Conservation (phyloP, 1,140 invertebrate species). For the Caenorhabditis briggsae region DNA sequence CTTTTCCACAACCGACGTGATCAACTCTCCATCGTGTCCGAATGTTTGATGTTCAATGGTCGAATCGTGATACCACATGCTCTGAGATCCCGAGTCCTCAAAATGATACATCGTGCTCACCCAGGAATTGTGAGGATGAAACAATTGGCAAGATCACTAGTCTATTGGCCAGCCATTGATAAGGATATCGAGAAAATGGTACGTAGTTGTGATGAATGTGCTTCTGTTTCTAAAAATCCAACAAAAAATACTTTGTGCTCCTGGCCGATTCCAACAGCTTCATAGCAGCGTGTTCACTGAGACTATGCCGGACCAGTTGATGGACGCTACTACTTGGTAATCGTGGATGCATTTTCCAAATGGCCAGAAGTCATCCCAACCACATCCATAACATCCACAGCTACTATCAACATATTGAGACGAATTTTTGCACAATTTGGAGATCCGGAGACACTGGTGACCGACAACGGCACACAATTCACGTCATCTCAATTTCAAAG, state of each 20-base stretch:
- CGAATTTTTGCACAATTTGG: slow-evolving; percentile 68
- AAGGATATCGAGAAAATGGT: slow-evolving; percentile 78
- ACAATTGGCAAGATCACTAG: slow-evolving; percentile 70
- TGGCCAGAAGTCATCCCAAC: slow-evolving; percentile 79
- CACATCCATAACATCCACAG: slow-evolving; percentile 16
- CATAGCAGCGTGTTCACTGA: slow-evolving; percentile 77
- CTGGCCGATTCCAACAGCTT: slow-evolving; percentile 66
- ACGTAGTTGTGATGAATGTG: slow-evolving; percentile 79
- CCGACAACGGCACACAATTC: slow-evolving; percentile 78
- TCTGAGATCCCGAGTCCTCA: slow-evolving; percentile 67
- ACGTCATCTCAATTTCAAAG: slow-evolving; percentile 72
- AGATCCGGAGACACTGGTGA: slow-evolving; percentile 71
- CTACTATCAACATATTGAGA: slow-evolving; percentile 53
- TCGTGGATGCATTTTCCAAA: slow-evolving; percentile 80
- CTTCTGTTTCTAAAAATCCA: slow-evolving; percentile 57
- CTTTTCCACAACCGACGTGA: neutral
- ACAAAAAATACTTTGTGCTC: slow-evolving; percentile 60
- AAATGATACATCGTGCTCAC: slow-evolving; percentile 74
- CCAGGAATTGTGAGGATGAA: slow-evolving; percentile 77
- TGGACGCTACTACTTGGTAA: slow-evolving; percentile 76
- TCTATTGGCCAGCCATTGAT: slow-evolving; percentile 80
- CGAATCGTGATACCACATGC: slow-evolving; percentile 70
- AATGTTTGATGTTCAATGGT: slow-evolving; percentile 64
- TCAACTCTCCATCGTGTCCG: neutral
- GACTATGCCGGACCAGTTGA: slow-evolving; percentile 79